These are phyloP conservation scores for Sorex maritimensis DNA, from an alignment of 2,797 vertebrate species.

Conservation along the genomic window DNA sequence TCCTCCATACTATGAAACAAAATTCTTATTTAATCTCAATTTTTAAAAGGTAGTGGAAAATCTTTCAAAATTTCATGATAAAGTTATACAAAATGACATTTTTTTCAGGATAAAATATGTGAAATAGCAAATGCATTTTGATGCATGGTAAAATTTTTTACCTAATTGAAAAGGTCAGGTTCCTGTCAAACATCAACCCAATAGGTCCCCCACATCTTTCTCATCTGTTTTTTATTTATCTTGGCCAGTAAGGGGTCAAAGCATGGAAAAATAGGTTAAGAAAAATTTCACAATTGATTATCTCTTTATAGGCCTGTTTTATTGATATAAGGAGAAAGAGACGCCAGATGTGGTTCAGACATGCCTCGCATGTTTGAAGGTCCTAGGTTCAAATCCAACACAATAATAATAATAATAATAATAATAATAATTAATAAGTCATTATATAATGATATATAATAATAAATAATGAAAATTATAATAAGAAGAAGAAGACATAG, in stretches of 20 bases:
- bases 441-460: no score
- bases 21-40: constrained; percentile 71
- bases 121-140: neutral
- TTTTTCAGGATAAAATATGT: constrained; percentile 23
- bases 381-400: no score
- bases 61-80: constrained; percentile 72
- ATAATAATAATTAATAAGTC: no score
- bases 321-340: neutral
- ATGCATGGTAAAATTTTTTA: neutral
- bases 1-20: constrained; percentile 71
- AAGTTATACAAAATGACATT: neutral
- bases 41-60: constrained; percentile 68
- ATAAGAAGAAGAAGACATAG: neutral
- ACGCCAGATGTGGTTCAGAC: no score
- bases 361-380: no score
- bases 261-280: constrained; percentile 7
- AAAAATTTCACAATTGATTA: neutral
- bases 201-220: neutral
- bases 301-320: neutral
- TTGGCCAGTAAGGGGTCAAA: neutral
- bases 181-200: neutral
- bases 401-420: no score
- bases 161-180: neutral
- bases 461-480: no score
- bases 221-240: constrained; percentile 9